Evolutionary conservation across 2,113 vertebrate species (phyloP), one percentile per base, ranked within the genome.

Genomic region (Rhineura floridana): DNA sequence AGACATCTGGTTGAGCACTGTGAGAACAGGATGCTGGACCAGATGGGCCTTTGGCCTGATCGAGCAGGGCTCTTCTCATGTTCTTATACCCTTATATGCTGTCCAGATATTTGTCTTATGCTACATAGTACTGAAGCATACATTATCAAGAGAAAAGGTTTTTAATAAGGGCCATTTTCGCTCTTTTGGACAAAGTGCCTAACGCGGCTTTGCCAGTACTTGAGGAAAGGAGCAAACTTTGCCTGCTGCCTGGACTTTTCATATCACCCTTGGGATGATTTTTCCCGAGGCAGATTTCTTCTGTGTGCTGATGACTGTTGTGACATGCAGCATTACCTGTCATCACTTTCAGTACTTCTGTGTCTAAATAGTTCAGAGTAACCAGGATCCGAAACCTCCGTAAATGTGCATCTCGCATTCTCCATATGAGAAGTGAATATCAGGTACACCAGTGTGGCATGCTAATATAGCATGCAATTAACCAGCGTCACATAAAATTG

Each of bases 311-410:
- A 69, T 77, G 67, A 42, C 86, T 36, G 6, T 70, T 87, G 80
- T 2, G 1, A 44, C 69, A 55, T 82, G 79, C 92, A 85, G 81
- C 1, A 0, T 89, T 91, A 39, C 82, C 91, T 6, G 0, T 94
- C 91, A 87, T 94, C 88, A 92, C 84, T 2, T 93, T 89, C 73
- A 89, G 90, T 90, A 77, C 90, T 94, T 95, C 87, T 95, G 70
- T 94, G 84, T 92, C 88, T 69, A 72, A 92, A 93, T 79, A 91
- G 93, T 93, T 92, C 91, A 83, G 59, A 94, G 63, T 91, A 81
- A 92, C 81, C 52, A 67, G 89, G 92, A 90, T 0, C 52, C 76
- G 33, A 87, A 88, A 92, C 83, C 91, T 92, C 87, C 85, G 93
- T 92, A 89, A 76, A 0, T 81, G 93, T 44, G 28, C 85, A 0